Evolutionary conservation across 2,113 vertebrate species (phyloP).

Genomic region (Perognathus longimembris): DNA sequence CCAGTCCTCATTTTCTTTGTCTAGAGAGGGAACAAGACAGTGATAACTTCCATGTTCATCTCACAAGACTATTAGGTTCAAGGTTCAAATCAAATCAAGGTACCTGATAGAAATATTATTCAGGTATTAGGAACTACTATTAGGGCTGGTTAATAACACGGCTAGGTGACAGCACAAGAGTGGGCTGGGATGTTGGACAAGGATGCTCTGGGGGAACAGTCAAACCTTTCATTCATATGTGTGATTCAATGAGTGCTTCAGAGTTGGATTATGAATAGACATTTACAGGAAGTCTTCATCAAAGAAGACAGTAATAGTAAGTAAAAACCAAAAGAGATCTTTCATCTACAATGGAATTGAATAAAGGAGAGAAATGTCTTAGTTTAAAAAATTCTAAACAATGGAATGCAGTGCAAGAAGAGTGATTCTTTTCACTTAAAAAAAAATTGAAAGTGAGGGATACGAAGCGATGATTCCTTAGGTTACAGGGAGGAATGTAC

Average conservation of each 20-base stretch:
- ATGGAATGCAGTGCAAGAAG: neutral
- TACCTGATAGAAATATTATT: neutral
- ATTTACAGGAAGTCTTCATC: too few species aligned
- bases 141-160: neutral
- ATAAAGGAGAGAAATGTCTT: neutral
- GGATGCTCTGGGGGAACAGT: neutral
- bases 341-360: neutral
- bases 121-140: slow-evolving; percentile 19
- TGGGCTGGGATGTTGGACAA: neutral
- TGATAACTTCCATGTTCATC: neutral
- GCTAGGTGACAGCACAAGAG: neutral
- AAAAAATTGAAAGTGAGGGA: slow-evolving; percentile 27
- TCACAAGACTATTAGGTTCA: neutral
- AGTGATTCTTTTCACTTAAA: neutral
- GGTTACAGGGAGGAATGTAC: neutral
- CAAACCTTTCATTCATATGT: neutral
- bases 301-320: too few species aligned
- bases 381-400: neutral
- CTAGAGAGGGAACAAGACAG: slow-evolving; percentile 13
- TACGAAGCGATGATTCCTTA: neutral
- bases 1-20: neutral
- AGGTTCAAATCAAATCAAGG: slow-evolving; percentile 38
- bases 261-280: too few species aligned
- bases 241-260: too few species aligned
- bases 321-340: too few species aligned